Evolutionary conservation across 2,113 vertebrate genomes (phyloP).

Genomic region (Geococcyx californianus): DNA sequence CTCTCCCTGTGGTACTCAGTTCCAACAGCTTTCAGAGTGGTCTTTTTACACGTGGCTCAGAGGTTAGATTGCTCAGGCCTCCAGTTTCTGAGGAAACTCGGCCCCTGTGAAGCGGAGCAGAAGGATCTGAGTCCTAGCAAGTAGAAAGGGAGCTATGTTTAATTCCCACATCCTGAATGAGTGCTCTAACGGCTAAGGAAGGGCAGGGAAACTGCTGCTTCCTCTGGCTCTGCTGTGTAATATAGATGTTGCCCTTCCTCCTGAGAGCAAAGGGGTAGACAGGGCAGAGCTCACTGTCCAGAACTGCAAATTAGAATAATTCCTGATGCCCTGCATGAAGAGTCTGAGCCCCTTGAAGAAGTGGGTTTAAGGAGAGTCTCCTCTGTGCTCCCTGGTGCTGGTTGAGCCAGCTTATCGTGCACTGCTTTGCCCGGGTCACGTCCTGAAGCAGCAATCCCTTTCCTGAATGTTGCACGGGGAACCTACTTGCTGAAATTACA

Average conservation of each 20-base stretch:
- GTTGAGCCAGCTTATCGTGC: fast-evolving
- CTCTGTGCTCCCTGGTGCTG: background rate
- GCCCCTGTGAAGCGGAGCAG: background rate
- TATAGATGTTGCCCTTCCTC: background rate
- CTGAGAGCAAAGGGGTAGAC: background rate
- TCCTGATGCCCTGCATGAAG: background rate
- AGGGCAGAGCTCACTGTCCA: background rate
- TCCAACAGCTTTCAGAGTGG: background rate
- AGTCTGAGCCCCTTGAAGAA: background rate
- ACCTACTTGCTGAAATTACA: background rate
- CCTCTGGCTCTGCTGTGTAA: background rate
- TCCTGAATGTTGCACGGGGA: background rate
- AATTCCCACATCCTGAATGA: slow-evolving; percentile 34
- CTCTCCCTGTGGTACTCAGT: background rate
- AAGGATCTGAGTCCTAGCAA: background rate
- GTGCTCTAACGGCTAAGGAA: background rate
- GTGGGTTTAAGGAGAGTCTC: background rate
- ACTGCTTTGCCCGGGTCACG: fast-evolving
- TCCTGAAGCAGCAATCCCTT: background rate
- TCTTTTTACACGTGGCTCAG: background rate
- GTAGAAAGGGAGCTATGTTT: background rate
- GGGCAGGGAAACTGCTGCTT: slow-evolving; percentile 45
- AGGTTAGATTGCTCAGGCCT: background rate
- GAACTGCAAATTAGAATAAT: background rate
- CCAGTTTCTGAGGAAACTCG: background rate